Conservation (phyloP, 2,888 invertebrate species). For the Rotaria socialis region DNA sequence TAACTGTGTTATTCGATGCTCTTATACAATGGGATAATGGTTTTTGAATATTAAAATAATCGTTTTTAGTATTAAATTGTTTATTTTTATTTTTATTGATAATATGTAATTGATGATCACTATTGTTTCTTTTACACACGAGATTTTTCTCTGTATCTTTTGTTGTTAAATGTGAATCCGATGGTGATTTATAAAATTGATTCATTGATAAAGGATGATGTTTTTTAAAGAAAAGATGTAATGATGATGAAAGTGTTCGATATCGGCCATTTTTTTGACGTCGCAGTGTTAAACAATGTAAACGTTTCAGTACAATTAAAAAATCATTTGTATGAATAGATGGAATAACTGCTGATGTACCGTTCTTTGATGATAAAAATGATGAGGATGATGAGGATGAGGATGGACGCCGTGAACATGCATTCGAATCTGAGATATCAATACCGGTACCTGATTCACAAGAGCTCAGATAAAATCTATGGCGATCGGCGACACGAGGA, state of each 20-base stretch:
- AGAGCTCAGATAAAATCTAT: not conserved
- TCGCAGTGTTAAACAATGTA: not conserved
- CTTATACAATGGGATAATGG: not conserved
- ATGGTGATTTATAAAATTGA: constrained; percentile 8
- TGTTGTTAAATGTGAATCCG: not conserved
- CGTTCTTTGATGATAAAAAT: not conserved
- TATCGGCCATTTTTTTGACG: not conserved
- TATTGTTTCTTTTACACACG: not conserved
- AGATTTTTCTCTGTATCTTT: not conserved
- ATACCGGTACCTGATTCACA: not conserved
- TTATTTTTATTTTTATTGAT: not conserved
- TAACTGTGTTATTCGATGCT: not conserved
- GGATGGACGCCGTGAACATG: not conserved
- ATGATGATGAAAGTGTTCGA: not conserved
- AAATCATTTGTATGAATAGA: not conserved
- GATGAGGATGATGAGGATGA: not conserved
- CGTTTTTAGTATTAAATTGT: not conserved
- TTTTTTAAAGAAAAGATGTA: constrained; percentile 1
- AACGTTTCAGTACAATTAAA: not conserved
- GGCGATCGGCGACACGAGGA: not conserved
- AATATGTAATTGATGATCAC: not conserved
- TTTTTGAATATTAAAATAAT: not conserved
- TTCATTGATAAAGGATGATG: not conserved
- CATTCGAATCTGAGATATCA: not conserved
- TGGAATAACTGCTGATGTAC: not conserved